phyloP scores from a whole-genome alignment of 2,888 invertebrate genomes.

The Pecten maximus region DNA sequence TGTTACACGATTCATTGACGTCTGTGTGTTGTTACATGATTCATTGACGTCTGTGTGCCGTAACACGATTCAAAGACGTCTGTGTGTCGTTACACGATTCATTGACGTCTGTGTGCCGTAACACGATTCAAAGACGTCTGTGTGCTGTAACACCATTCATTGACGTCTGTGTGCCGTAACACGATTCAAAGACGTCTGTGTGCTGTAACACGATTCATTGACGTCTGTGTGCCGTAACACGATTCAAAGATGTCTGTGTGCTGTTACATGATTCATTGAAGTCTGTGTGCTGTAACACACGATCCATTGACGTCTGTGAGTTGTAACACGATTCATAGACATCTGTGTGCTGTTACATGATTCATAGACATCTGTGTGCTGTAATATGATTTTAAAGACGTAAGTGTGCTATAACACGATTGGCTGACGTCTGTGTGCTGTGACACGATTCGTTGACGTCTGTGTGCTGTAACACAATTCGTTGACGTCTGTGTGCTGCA shows the following conservation, averaged over 20 bases:
- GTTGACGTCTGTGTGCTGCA: background rate
- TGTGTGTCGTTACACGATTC: background rate
- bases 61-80: background rate
- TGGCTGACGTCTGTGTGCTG: background rate
- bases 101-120: too few relatives aligned
- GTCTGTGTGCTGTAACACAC: background rate
- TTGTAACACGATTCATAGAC: background rate
- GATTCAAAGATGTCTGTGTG: too few relatives aligned
- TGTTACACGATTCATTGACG: background rate
- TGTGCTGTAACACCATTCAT: background rate
- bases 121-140: background rate
- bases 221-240: background rate
- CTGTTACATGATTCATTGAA: background rate
- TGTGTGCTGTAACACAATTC: background rate
- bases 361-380: background rate
- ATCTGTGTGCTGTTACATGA: background rate
- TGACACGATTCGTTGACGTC: background rate
- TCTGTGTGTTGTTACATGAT: constrained; percentile 12
- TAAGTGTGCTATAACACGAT: background rate
- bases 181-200: background rate
- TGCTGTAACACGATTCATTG: background rate
- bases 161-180: background rate
- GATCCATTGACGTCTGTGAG: background rate
- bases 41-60: background rate
- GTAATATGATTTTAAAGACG: background rate